Conservation (phyloP, 2,113 vertebrate genomes). For the Ursus arctos region DNA sequence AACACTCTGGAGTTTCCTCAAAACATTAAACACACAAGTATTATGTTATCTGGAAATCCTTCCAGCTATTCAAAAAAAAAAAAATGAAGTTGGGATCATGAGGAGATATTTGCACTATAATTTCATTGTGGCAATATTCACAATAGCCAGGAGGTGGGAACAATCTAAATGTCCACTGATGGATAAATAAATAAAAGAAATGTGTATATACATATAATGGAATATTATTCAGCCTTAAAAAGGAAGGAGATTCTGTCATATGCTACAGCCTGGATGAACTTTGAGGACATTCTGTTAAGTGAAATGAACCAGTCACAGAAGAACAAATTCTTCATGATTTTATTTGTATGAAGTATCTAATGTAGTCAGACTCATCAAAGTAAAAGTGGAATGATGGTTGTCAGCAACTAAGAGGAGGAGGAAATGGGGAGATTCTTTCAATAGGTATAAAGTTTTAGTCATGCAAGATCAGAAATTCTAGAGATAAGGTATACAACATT, state of each 20-base stretch:
- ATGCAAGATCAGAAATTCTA: constrained; percentile 30
- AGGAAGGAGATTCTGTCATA: not conserved
- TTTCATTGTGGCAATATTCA: not conserved
- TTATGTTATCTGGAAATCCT: not conserved
- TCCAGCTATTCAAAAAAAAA: not conserved
- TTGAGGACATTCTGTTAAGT: not conserved
- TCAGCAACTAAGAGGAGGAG: not conserved
- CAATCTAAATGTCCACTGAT: not conserved
- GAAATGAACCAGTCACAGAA: not conserved
- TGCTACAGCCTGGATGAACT: not conserved
- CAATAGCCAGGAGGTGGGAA: not conserved
- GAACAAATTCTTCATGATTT: not conserved
- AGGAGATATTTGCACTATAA: not conserved
- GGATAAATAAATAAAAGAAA: not conserved
- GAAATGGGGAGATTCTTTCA: not conserved
- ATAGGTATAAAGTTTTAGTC: not conserved
- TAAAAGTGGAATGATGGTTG: not conserved
- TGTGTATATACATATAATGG: not conserved
- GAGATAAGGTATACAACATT: not conserved
- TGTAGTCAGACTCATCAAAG: not conserved
- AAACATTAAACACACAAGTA: not conserved
- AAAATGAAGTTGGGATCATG: not conserved
- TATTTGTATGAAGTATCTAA: not conserved
- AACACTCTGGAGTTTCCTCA: not conserved
- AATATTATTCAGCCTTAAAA: not conserved